A percentile compares a stretch with the other conserved stretches of the same genome.
phyloP scores from a whole-genome alignment of 53 echinoderm and acorn worm genomes.

The Echinometra lucunter region DNA sequence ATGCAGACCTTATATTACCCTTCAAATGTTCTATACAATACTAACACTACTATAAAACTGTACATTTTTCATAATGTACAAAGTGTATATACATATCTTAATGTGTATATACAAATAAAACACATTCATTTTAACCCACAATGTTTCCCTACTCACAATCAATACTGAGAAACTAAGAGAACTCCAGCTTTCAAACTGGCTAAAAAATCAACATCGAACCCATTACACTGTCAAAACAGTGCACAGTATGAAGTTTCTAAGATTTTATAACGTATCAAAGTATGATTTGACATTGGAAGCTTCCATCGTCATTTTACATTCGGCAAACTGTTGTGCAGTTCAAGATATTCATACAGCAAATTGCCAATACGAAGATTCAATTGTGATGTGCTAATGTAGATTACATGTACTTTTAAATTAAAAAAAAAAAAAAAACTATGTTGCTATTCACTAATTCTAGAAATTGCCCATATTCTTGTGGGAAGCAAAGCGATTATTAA shows the following conservation, averaged over 20 bases:
- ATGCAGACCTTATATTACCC: neutral
- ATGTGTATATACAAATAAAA: conserved; percentile 61
- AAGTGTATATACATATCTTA: conserved; percentile 54
- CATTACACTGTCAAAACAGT: neutral
- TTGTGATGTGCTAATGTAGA: neutral
- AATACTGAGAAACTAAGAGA: neutral
- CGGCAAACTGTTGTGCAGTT: neutral
- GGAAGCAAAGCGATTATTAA: neutral
- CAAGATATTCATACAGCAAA: neutral
- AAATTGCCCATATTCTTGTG: neutral
- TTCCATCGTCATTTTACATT: neutral
- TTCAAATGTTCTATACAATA: conserved; percentile 34
- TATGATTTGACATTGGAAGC: neutral
- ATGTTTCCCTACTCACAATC: neutral
- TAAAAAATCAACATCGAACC: neutral
- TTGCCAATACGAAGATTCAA: neutral
- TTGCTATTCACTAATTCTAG: neutral
- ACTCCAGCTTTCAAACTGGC: neutral
- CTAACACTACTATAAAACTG: conserved; percentile 54
- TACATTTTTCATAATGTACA: conserved; percentile 30
- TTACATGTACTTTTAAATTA: no score
- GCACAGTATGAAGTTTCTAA: neutral
- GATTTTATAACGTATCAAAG: neutral
- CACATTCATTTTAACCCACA: neutral
- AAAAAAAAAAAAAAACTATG: neutral